These are phyloP conservation scores for Heteromormyrus szaboi DNA, from an alignment of 2,797 vertebrate species.

Conservation along the genomic window DNA sequence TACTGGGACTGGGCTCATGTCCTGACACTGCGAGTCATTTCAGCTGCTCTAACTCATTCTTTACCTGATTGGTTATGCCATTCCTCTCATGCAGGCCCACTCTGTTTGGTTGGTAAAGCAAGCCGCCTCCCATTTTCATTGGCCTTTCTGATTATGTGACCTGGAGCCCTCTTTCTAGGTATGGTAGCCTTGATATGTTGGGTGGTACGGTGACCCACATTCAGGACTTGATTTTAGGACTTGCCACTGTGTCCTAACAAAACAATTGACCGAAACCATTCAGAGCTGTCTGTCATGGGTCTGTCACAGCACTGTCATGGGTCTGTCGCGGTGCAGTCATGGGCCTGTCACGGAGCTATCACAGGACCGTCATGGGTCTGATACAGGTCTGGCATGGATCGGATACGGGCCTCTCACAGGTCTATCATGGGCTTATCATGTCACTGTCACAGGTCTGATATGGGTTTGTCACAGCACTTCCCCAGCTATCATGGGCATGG, in stretches of 20 bases:
- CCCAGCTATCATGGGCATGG: background rate
- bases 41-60: background rate
- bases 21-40: background rate
- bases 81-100: background rate
- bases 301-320: no score
- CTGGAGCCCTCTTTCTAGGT: background rate
- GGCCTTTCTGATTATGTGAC: background rate
- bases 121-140: background rate
- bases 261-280: slow-evolving; percentile 50
- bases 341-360: background rate
- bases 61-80: background rate
- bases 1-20: background rate
- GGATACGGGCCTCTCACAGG: background rate
- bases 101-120: slow-evolving; percentile 13
- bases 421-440: no score
- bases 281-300: background rate
- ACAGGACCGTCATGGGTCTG: background rate
- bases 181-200: background rate
- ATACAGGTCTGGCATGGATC: background rate
- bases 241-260: slow-evolving; percentile 52
- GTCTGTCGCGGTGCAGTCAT: background rate
- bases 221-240: slow-evolving; percentile 33
- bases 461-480: background rate
- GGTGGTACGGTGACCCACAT: slow-evolving; percentile 6
- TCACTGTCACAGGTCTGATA: background rate